Base-by-base conservation (phyloP, 1,140 invertebrate genomes). In the Drosophila takahashii region DNA sequence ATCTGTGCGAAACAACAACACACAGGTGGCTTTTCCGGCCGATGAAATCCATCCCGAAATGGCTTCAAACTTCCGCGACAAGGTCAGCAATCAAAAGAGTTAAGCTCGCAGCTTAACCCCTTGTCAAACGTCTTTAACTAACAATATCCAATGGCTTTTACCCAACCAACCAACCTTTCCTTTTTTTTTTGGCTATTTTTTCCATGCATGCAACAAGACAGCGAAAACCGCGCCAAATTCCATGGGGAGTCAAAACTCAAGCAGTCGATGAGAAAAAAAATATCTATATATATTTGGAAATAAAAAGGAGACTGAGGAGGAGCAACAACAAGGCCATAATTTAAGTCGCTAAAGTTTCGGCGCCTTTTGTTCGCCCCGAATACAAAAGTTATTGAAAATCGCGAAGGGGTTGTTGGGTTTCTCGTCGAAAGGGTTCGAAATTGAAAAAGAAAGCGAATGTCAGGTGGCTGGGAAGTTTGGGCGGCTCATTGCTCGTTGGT, bases 381-480 rank as follows among this genome's bases (percentile, higher is more conserved):
- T 62, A 86, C 66, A 86, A 67, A 77, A 86, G 83, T 86, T 87
- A 87, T 87, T 87, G 83, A 87, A 89, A 87, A 87, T 87, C 83
- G 83, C 79, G 79, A 75, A 81, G 81, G 79, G 83, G 83, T 83
- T 86, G 77, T 36, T 2, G 7, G 7, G 2, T 32, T 32, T 2
- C 10, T 26, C 15, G 62, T n/a, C 64, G 67, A 89, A 87, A 89
- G 84, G 83, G 83, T 87, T 87, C 76, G 65, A 89, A 87, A 87
- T 87, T 89, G 83, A 87, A 87, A 86, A 87, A 89, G 83, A 87
- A 87, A 89, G 83, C 83, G 61, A 85, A 69, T 77, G 83, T 86
- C 83, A 86, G 83, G 83, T 87, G 83, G 78, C 18, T 34, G 44
- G 7, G 15, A 39, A 39, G 41, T 42, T 45, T 18, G 15, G 36